A percentile compares a stretch with the other conserved stretches of the same genome.
phyloP scores from a whole-genome alignment of 1,140 invertebrate species.

The Pollicipes pollicipes region DNA sequence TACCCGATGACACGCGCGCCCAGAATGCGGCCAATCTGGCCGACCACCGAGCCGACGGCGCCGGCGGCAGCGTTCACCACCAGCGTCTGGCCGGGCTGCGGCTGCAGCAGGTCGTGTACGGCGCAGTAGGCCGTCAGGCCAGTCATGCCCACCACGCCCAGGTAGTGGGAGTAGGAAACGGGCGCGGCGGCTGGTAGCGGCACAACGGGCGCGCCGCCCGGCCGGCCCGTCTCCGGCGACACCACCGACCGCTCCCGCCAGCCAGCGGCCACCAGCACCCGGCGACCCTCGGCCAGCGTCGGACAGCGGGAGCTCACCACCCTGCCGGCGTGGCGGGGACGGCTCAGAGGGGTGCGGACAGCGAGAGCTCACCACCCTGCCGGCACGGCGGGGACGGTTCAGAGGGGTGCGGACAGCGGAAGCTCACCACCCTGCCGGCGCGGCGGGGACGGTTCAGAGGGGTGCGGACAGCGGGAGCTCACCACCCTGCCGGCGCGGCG shows the following conservation, averaged over 20 bases:
- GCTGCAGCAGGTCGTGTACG: slow-evolving; percentile 44
- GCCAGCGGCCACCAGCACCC: slow-evolving; percentile 33
- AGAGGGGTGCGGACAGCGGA: too few species aligned
- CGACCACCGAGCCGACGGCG: slow-evolving; percentile 48
- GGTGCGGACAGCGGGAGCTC: too few species aligned
- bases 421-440: too few species aligned
- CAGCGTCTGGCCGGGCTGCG: slow-evolving; percentile 44
- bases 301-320: too few species aligned
- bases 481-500: too few species aligned
- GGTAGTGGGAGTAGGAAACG: slow-evolving; percentile 36
- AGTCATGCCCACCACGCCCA: slow-evolving; percentile 44
- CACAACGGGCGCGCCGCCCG: too few species aligned
- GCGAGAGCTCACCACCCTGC: too few species aligned
- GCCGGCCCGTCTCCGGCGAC: slow-evolving; percentile 35
- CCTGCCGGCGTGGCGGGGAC: too few species aligned
- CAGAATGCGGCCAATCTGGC: slow-evolving; percentile 51
- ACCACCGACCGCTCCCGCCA: slow-evolving; percentile 36
- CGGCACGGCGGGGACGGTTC: too few species aligned
- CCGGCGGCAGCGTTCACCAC: slow-evolving; percentile 37
- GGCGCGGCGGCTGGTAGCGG: too few species aligned
- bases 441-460: too few species aligned
- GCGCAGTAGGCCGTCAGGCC: slow-evolving; percentile 57
- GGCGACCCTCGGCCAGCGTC: neutral
- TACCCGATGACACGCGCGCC: slow-evolving; percentile 50
- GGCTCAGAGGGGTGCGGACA: too few species aligned